These are phyloP conservation scores for Todiramphus chloris DNA, from an alignment of 2,113 vertebrate genomes.

Conservation along the genomic window DNA sequence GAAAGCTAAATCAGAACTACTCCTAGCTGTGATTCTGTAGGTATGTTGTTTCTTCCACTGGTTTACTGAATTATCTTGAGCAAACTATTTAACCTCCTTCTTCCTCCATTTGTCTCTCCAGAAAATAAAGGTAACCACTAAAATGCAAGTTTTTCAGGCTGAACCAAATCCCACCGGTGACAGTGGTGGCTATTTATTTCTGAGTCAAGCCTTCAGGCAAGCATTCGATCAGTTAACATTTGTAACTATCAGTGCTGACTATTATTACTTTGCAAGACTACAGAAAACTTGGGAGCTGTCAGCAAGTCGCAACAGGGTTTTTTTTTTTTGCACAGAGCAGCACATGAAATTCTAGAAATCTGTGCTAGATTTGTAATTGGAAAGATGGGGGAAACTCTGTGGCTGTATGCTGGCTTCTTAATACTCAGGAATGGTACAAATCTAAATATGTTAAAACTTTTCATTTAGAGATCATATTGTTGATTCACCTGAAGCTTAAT, in stretches of 20 bases:
- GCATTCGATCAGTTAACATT: not conserved
- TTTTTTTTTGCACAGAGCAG: not conserved
- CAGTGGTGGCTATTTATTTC: not conserved
- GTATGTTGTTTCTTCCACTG: not conserved
- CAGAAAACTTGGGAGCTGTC: not conserved
- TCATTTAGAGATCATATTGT: not conserved
- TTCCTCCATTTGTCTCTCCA: not conserved
- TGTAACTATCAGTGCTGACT: not conserved
- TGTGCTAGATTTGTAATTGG: not conserved
- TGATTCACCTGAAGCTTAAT: constrained; percentile 19
- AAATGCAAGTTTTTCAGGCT: not conserved
- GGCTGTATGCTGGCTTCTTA: not conserved
- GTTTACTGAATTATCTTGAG: not conserved
- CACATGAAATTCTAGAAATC: not conserved
- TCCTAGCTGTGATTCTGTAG: not conserved
- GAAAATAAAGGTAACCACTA: not conserved
- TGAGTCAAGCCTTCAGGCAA: not conserved
- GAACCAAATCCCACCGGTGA: not conserved
- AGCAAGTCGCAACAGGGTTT: not conserved
- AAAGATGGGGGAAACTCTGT: not conserved
- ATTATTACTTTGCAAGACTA: not conserved
- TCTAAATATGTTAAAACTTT: not conserved
- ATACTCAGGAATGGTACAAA: not conserved
- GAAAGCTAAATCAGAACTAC: not conserved
- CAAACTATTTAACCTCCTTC: not conserved